Conservation (phyloP, 1,140 invertebrate genomes). For the Drosophila littoralis region DNA sequence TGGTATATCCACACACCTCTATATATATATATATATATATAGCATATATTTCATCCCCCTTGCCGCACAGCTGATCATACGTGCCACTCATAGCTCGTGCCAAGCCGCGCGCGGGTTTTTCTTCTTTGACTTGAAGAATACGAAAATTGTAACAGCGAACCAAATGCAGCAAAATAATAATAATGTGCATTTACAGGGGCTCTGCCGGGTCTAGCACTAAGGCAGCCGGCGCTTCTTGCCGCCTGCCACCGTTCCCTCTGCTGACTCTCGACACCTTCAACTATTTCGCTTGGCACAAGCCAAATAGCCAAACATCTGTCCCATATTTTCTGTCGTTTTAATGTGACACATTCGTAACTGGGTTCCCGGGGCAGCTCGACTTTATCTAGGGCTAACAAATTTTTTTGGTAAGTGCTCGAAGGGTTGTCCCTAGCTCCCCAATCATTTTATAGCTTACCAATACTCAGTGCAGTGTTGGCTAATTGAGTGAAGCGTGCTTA, state of each 20-base stretch:
- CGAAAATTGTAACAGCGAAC: conserved; percentile 70
- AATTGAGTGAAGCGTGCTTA: conserved; percentile 24
- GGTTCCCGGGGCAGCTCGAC: conserved; percentile 12
- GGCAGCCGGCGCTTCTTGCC: conserved; percentile 71
- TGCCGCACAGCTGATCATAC: conserved; percentile 47
- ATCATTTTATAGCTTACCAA: conserved; percentile 25
- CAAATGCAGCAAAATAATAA: conserved; percentile 78
- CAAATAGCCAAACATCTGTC: conserved; percentile 75
- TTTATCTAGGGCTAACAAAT: conserved; percentile 65
- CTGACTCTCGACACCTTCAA: conserved; percentile 76
- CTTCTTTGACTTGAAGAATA: conserved; percentile 46
- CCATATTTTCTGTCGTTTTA: conserved; percentile 80
- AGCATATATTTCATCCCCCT: conserved; percentile 57
- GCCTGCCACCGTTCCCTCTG: conserved; percentile 38
- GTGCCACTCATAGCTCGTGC: conserved; percentile 66
- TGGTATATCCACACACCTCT: conserved; percentile 20
- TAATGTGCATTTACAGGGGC: conserved; percentile 32
- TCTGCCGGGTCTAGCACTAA: conserved; percentile 14
- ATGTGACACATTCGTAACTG: conserved; percentile 51
- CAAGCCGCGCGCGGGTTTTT: conserved; percentile 80
- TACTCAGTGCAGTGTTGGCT: conserved; percentile 28
- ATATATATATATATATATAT: conserved; percentile 7
- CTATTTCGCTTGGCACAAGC: conserved; percentile 74
- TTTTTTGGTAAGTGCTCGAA: conserved; percentile 66
- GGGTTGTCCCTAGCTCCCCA: conserved; percentile 24